Conservation (phyloP, 2,888 invertebrate genomes). For the Nemurella pictetii region DNA sequence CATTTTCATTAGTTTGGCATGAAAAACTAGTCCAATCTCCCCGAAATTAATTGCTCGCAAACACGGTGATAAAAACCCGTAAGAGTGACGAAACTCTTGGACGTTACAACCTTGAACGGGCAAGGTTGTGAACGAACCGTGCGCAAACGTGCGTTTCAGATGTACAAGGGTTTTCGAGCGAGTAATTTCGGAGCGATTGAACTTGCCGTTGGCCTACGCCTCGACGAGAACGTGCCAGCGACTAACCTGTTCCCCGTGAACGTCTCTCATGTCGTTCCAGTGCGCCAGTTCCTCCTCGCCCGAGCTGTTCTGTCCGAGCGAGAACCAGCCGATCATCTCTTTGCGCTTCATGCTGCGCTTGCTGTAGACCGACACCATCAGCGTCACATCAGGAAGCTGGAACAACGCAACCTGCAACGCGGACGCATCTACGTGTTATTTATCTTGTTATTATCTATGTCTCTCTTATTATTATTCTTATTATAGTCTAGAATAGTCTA, state of each 20-base stretch:
- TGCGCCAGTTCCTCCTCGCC: conserved; percentile 90
- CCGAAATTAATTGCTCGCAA: not conserved
- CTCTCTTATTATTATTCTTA: no score
- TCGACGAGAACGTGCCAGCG: conserved; percentile 89
- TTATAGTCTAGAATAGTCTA: no score
- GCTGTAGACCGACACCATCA: conserved; percentile 91
- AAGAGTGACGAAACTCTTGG: not conserved
- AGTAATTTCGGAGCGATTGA: not conserved
- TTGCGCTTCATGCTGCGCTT: conserved; percentile 91
- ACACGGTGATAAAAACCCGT: not conserved
- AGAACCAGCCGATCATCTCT: conserved; percentile 97
- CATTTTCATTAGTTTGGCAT: not conserved
- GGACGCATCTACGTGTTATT: not conserved
- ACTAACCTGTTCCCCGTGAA: conserved; percentile 83
- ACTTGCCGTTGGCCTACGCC: conserved; percentile 49
- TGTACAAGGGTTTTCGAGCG: not conserved
- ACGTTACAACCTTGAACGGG: not conserved
- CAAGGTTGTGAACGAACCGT: not conserved
- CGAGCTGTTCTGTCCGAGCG: conserved; percentile 87
- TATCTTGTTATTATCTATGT: no score
- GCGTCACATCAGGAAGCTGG: conserved; percentile 91
- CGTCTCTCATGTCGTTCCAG: conserved; percentile 91
- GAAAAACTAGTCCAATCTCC: not conserved
- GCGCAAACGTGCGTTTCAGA: conserved; percentile 11
- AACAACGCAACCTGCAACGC: conserved; percentile 82